These are phyloP conservation scores for Labroides dimidiatus DNA, from an alignment of 2,797 vertebrate genomes.

Conservation along the genomic window DNA sequence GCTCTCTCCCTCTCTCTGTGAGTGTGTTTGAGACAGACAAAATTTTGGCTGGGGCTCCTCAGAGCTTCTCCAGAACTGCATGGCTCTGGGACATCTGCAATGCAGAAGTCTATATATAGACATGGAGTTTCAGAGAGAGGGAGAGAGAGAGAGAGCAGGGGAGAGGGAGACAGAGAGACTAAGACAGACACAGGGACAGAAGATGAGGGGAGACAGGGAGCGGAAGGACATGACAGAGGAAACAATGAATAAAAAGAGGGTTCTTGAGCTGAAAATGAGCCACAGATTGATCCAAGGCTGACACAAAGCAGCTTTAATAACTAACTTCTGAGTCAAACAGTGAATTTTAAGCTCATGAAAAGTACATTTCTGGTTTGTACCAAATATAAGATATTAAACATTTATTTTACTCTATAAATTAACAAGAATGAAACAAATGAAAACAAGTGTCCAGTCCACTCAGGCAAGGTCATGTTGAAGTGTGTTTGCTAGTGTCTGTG, in stretches of 20 bases:
- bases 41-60: slow-evolving; percentile 68
- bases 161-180: slow-evolving; percentile 32
- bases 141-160: slow-evolving; percentile 37
- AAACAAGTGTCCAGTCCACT: slow-evolving; percentile 1
- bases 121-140: slow-evolving; percentile 62
- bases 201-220: slow-evolving; percentile 19
- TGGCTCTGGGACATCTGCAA: slow-evolving; percentile 79
- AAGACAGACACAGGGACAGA: slow-evolving; percentile 41
- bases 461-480: slow-evolving; percentile 25
- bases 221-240: slow-evolving; percentile 27
- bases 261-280: slow-evolving; percentile 18
- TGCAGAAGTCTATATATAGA: slow-evolving; percentile 82
- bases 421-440: background rate
- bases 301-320: background rate
- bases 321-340: background rate
- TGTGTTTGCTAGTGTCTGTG: slow-evolving; percentile 18
- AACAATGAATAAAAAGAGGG: slow-evolving; percentile 12
- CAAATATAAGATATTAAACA: background rate
- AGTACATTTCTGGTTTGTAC: background rate
- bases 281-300: background rate
- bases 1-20: slow-evolving; percentile 32
- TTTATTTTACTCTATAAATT: background rate
- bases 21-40: slow-evolving; percentile 22
- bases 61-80: slow-evolving; percentile 64
- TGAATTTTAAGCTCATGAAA: background rate